Evolutionary conservation across 92 coral and sea anemone genomes (phyloP), one percentile per base, ranked within the genome.

Genomic region (Heteractis magnifica): DNA sequence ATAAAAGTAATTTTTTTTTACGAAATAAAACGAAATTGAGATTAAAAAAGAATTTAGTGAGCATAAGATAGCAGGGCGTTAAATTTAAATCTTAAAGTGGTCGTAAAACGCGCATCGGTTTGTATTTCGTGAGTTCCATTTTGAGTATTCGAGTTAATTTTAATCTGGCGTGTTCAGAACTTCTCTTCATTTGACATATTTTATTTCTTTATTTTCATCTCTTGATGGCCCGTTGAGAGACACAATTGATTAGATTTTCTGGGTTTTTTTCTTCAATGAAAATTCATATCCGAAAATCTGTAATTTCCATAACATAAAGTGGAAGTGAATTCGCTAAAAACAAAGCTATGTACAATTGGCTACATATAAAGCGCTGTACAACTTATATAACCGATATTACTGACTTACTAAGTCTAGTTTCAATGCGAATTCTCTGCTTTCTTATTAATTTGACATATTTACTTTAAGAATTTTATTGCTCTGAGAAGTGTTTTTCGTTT

Each of bases 371-470:
- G 13, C 11, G 48, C 12, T 7, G 2, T 53, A 53, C 2, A 53
- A 68, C 2, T 6, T 18, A 64, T 9, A 20, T 20, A 68, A 68
- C 5, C 73, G 23, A 21, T 68, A 68, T 68, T 14, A 20, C 44
- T 8, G 14, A 26, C 13, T 7, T 34, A 34, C 44, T 34, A 34
- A 34, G 44, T 8, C 49, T 1, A 10, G 14, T 20, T 68, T 68
- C 49, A n/a, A 20, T 23, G 5, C 9, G 15, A 10, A 68, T 26
- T 68, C 50, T 23, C 8, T 4, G 48, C 26, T 10, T 20, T 5
- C 73, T 23, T 23, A 68, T 64, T 64, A 19, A 64, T 64, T 64
- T 19, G 71, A 64, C 71, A 64, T 64, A 64, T 68, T 68, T 68
- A 23, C 73, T 68, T 68, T 68, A 6, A 10, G 11, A 68, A 68